phyloP scores from a whole-genome alignment of 2,797 vertebrate genomes.

The Rhinatrema bivittatum region DNA sequence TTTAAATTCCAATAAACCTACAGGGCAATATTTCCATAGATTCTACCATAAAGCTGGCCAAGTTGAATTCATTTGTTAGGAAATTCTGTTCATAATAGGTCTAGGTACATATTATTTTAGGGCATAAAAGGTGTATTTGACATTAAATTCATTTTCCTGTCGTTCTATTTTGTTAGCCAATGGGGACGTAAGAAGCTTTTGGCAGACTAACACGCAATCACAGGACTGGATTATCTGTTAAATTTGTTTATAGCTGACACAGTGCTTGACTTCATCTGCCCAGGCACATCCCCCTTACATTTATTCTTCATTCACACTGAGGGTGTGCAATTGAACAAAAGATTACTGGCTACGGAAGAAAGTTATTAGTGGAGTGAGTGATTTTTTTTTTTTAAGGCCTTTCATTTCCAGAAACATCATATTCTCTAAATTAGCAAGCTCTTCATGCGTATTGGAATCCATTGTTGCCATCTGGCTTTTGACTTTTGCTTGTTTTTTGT shows the following conservation, averaged over 20 bases:
- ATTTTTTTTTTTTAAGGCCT: slow-evolving; percentile 35
- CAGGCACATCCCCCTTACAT: slow-evolving; percentile 16
- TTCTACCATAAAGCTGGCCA: too few relatives aligned
- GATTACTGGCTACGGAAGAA: slow-evolving; percentile 40
- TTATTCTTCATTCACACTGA: slow-evolving; percentile 35
- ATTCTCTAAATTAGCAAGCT: slow-evolving; percentile 10
- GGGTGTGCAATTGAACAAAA: slow-evolving; percentile 46
- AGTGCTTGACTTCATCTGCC: slow-evolving; percentile 44
- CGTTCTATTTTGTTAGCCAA: slow-evolving; percentile 41
- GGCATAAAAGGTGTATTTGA: too few relatives aligned
- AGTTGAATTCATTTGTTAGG: too few relatives aligned
- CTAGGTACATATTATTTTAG: too few relatives aligned
- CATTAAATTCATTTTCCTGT: too few relatives aligned
- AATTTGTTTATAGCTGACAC: slow-evolving; percentile 44
- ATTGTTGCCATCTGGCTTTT: too few relatives aligned
- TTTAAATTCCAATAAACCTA: too few relatives aligned
- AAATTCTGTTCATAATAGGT: too few relatives aligned
- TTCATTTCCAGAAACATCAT: slow-evolving; percentile 37
- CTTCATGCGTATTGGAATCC: neutral
- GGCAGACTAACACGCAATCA: slow-evolving; percentile 45
- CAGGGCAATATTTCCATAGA: too few relatives aligned
- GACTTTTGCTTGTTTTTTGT: too few relatives aligned
- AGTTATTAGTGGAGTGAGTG: slow-evolving; percentile 24
- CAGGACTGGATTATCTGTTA: slow-evolving; percentile 36
- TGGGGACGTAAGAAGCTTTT: slow-evolving; percentile 47